Percentiles rank a stretch among this genome's conserved stretches.
These are phyloP conservation scores for Anoplius nigerrimus DNA, from an alignment of 2,888 invertebrate species.

Conservation along the genomic window DNA sequence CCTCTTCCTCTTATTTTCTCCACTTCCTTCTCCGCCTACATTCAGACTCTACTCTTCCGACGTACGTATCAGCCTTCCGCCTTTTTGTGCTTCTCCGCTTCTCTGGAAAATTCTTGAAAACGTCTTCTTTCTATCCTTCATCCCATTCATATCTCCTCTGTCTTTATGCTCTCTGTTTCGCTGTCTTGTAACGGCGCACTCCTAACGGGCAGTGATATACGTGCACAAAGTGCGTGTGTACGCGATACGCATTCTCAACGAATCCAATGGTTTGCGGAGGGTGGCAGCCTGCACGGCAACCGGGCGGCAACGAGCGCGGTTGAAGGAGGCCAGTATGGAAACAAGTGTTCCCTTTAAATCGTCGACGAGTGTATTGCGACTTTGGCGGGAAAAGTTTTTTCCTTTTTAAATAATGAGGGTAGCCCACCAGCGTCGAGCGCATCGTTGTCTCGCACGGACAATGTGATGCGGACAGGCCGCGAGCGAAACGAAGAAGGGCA, in stretches of 20 bases:
- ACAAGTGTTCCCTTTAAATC: constrained; percentile 35
- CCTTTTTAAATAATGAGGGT: constrained; percentile 48
- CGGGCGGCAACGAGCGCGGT: constrained; percentile 24
- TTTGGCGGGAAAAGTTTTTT: constrained; percentile 37
- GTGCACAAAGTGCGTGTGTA: background rate
- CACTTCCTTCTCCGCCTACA: constrained; percentile 23
- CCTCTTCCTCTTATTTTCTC: background rate
- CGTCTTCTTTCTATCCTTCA: constrained; percentile 1
- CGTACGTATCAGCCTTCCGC: constrained; percentile 22
- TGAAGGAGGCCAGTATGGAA: background rate
- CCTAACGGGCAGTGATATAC: background rate
- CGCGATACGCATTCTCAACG: constrained; percentile 22
- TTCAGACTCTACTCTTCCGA: constrained; percentile 16
- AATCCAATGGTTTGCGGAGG: constrained; percentile 13
- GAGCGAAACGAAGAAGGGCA: constrained; percentile 31
- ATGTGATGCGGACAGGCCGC: constrained; percentile 31
- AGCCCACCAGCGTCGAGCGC: constrained; percentile 43
- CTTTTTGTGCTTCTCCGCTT: constrained; percentile 20
- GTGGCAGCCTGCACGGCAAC: background rate
- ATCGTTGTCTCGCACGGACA: constrained; percentile 50
- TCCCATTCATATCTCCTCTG: constrained; percentile 1
- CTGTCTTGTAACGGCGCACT: background rate
- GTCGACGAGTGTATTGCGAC: constrained; percentile 48
- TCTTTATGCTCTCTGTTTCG: background rate
- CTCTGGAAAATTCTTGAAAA: constrained; percentile 18